Evolutionary conservation across 1,140 invertebrate genomes (phyloP), one percentile per base, ranked within the genome.

Genomic region (Hermatobates lingyangjiaoensis): DNA sequence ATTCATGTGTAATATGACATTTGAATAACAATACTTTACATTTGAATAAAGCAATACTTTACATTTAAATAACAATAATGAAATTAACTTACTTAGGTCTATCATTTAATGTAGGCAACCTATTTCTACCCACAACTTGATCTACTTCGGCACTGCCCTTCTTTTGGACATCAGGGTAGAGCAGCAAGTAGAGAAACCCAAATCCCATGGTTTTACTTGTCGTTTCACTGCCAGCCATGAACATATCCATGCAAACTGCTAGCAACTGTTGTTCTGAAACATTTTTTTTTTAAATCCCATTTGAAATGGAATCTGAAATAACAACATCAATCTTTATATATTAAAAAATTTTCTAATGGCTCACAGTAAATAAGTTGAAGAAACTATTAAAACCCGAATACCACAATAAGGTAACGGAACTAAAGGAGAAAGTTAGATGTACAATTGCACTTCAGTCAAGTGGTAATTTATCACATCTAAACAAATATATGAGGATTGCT

Each of bases 61-160:
- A 50, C 34, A 14, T 28, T 30, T 26, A 39, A 21, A 44, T 14
- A 45, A 39, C 26, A 30, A 42, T 46, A 39, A 66, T n/a, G n/a
- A n/a, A n/a, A n/a, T n/a, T n/a, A 27, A 45, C 70, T 71, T 68
- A 82, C 80, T 74, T 76, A 4, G 73, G 60, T 53, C 80, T 72
- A 63, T 89, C 84, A 39, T 75, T 72, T 21, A 86, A 63, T 23
- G 70, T 70, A 1, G 83, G 83, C 38, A 75, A 62, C 56, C 80
- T 64, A 27, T 81, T 72, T 50, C 72, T 67, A 0, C 80, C 82
- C 27, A 91, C 69, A 0, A 87, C 72, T 54, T 66, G 62, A 60
- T 89, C 86, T 53, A 92, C 79, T 71, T 92, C 87, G 44, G 75
- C 71, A 54, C 83, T 81, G 0, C 82, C 83, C 64, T 79, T 82